Evolutionary conservation across 2,113 vertebrate species (phyloP), one percentile per base, ranked within the genome.

Genomic region (Ploceus nigricollis): DNA sequence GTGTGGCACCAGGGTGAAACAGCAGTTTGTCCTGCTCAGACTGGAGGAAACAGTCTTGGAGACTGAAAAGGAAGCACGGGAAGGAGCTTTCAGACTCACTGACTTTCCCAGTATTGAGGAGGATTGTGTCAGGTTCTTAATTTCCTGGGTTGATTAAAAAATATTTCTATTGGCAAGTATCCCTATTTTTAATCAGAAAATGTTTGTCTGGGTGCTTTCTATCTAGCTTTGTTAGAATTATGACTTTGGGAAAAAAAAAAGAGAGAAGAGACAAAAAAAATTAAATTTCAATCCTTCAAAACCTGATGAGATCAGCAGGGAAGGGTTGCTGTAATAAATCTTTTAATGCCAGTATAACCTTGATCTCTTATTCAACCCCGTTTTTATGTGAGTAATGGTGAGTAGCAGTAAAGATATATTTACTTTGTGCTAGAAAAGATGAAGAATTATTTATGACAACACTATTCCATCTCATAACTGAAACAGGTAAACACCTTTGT

Each of bases 241-340:
- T 6, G 20, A 61, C 30, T 72, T 73, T 13, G 35, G 35, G 15
- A 10, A 22, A 33, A 28, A 3, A 72, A 35, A 76, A 13, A n/a
- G 19, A 30, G 5, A 42, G 35, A 18, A 15, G 13, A 24, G 16
- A 45, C 56, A 80, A 87, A 65, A 42, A 39, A 60, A 47, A 47
- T 47, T 51, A 86, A 44, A 72, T 89, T 89, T 79, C 37, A 72
- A 17, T 69, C 66, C 27, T 50, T 95, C 37, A 57, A 76, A 89
- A 87, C 69, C 25, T 79, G 58, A 91, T 93, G 35, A 89, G 94
- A 91, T 92, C 72, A 91, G 24, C 61, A 72, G n/a, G 13, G 70
- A 89, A 82, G 31, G 6, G 25, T 79, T 94, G 28, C 39, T 65
- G 25, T 79, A 92, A 85, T 89, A 92, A 77, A 91, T 66, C n/a